Base-by-base conservation (phyloP, 2,113 vertebrate genomes). In the Chascanopsetta lugubris region DNA sequence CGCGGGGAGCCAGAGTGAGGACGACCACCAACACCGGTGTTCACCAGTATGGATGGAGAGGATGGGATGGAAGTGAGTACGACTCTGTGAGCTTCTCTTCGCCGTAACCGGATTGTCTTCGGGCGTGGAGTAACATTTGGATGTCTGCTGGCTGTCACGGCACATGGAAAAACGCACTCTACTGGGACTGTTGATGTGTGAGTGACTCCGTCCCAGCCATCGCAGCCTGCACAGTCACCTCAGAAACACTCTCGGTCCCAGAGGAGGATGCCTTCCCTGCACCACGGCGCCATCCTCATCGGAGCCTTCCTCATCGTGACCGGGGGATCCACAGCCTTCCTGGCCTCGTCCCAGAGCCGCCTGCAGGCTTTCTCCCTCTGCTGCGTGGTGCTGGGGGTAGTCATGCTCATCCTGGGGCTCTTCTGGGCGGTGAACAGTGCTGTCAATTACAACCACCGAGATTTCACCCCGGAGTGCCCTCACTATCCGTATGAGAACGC, bases 311-410 rank as follows among this genome's bases (percentile, higher is more conserved):
- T 92, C 66, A 93, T 93, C 30, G 90, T 90, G 61, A 92, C 92
- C 4, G 93, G 93, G 45, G 91, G 93, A 62, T 87, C 93, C 59
- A 93, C 93, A 47, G 92, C 92, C 66, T 93, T 93, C 74, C 70
- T 93, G 74, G 72, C 85, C 61, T 89, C 89, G 4, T 77, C 45
- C 71, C 91, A 93, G 75, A 90, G 85, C 70, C 87, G 87, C 30
- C 65, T 93, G 62, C 93, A 93, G 74, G 89, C 92, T n/a, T 93
- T 93, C 85, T 92, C 91, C 13, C 86, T 94, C 27, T 93, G 93
- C 71, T 92, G 91, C n/a, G 91, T 93, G 82, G 90, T 93, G 64
- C 85, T 94, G 25, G 93, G 93, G 56, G 91, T 93, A 36, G 76
- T 94, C 61, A 88, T 93, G 90, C 90, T 94, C 58, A 91, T 93